Base-by-base conservation (phyloP, 2,113 vertebrate species). In the Mohoua ochrocephala region DNA sequence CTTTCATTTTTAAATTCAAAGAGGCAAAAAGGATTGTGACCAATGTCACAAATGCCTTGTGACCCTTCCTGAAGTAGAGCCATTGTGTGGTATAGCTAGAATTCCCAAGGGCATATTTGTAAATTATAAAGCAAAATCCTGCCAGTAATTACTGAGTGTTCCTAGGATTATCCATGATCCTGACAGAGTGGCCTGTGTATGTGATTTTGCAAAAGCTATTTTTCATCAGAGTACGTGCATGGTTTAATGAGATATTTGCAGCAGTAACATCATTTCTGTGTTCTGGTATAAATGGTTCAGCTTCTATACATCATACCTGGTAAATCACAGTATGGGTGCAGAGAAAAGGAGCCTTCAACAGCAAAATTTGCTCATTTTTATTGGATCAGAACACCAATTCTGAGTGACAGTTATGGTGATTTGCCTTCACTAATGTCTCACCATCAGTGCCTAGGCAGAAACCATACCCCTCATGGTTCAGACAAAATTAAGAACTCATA, bases 111-210 rank as follows among this genome's bases (percentile, higher is more conserved):
- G 60, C 15, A 50, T 4, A 4, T 93, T 77, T 77, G 45, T 59
- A 77, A 90, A 87, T 80, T 88, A 63, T 67, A 88, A 89, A 79
- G 52, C 42, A 89, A 89, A 87, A 74, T 95, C 42, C 64, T 89
- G 56, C 52, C 70, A 63, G 42, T 5, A 6, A 47, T 88, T 95
- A 70, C 70, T 77, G 79, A 88, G 78, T 94, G 81, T 87, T 91
- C 71, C 63, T 59, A n/a, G 75, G 70, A 91, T 95, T 94, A 94
- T 70, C 79, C 39, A 63, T 52, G 68, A 77, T 94, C 59, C 82
- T 91, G 75, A 76, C 50, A 74, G 35, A 87, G 50, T 57, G 74
- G 33, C n/a, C 37, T 64, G 31, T 73, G 75, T 67, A 57, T 82
- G 81, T 65, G 67, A 80, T 90, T 90, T 93, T 91, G 50, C 42